Base-by-base conservation (phyloP, 35 echinoderm and acorn worm genomes). In the Ophioderma brevispina region DNA sequence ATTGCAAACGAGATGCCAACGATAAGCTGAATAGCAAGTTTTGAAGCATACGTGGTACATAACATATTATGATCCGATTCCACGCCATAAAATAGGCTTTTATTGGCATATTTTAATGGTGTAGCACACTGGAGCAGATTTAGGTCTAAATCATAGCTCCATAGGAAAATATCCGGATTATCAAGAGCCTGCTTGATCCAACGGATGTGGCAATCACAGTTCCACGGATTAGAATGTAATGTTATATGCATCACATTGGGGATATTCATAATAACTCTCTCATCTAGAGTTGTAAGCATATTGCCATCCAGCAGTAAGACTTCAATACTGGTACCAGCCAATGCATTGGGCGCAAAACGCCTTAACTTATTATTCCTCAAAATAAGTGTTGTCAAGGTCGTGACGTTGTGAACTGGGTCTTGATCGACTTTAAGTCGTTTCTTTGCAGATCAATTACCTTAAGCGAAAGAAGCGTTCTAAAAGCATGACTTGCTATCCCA, bases 1-100 rank as follows among this genome's bases (percentile, higher is more conserved):
- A 92, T 89, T 38, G 90, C 76, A 13, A 96, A 82, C 2, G 94
- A 96, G 31, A 96, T 89, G n/a, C 91, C 87, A 0, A 96, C 94
- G 55, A 96, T 93, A 11, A 90, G 28, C 36, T 96, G 82, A n/a
- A 96, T 93, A 10, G 94, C 91, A 36, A 96, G 36, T 37, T 91
- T 80, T 18, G 94, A 92, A 6, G 87, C 87, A 33, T 93, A 92
- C 1, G 87, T 86, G 11, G 90, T 92, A 42, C 94, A 96, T 82
- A 85, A 35, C 83, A 52, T 85, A 37, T 37, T 36, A 30, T 37
- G 36, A 1, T 63, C 52, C 2, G 23, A 5, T 0, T 85, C 83
- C 31, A 64, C 63, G 32, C 52, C 39, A 32, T 33, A n/a, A 35
- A 85, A 85, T 2, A 85, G 1, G 15, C 37, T 43, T 32, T 64